phyloP scores from a whole-genome alignment of 2,888 invertebrate genomes.

The Cheilosia soror region DNA sequence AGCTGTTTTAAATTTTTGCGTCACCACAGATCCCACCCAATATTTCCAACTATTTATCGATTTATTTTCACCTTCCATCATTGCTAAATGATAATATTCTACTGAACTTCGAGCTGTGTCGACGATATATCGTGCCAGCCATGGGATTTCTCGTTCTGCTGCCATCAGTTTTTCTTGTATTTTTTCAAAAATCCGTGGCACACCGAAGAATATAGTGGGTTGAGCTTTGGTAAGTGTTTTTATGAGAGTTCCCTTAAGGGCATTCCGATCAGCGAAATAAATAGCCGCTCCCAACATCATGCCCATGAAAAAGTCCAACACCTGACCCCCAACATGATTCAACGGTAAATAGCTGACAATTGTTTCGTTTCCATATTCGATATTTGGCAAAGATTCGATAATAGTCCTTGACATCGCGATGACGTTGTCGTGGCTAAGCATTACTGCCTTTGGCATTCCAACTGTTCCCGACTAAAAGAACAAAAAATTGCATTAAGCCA shows the following conservation, averaged over 20 bases:
- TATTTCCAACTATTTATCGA: conserved; percentile 74
- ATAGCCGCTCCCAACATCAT: conserved; percentile 83
- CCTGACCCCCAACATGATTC: conserved; percentile 95
- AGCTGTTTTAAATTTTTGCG: conserved; percentile 89
- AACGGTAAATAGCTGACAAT: conserved; percentile 93
- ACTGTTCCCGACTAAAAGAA: conserved; percentile 91
- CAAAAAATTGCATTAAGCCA: conserved; percentile 76
- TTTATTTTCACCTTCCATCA: conserved; percentile 85
- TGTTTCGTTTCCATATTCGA: conserved; percentile 85
- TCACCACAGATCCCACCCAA: conserved; percentile 85
- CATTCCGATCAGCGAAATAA: conserved; percentile 94
- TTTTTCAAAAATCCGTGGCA: conserved; percentile 97
- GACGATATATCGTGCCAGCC: conserved; percentile 88
- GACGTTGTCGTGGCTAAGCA: conserved; percentile 95
- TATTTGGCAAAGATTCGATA: conserved; percentile 84
- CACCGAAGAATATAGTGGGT: conserved; percentile 93
- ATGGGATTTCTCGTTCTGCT: conserved; percentile 88
- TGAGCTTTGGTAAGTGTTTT: conserved; percentile 89
- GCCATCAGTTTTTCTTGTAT: conserved; percentile 93
- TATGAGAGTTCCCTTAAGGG: conserved; percentile 91
- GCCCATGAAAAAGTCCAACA: conserved; percentile 87
- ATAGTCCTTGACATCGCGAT: conserved; percentile 87
- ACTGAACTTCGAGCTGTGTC: conserved; percentile 88
- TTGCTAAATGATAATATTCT: conserved; percentile 85
- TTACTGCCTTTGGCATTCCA: conserved; percentile 95